Percentiles rank a stretch among this genome's conserved stretches.
Conservation (phyloP, 2,113 vertebrate species). For the Chinchilla lanigera region DNA sequence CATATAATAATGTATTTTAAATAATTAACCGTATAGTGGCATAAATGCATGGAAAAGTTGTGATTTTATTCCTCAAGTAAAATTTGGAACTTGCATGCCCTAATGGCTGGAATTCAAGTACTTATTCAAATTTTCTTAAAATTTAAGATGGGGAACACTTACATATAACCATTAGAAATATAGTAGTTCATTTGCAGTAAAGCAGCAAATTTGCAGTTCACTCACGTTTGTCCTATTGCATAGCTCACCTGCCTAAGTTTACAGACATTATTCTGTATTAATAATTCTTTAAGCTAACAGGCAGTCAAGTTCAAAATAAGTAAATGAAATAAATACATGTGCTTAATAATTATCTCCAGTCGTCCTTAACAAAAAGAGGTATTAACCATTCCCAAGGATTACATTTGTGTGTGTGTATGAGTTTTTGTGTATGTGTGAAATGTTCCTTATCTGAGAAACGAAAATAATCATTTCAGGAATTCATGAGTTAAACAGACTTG, state of each 20-base stretch:
- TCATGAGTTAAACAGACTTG: background rate
- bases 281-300: background rate
- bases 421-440: background rate
- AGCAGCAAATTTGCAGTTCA: background rate
- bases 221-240: background rate
- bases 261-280: background rate
- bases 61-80: background rate
- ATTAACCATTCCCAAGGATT: background rate
- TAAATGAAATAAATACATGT: background rate
- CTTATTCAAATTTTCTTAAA: background rate
- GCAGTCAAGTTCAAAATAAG: constrained; percentile 15
- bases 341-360: background rate
- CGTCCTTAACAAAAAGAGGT: background rate
- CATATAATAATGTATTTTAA: background rate
- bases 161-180: background rate
- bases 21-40: background rate
- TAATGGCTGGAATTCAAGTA: background rate
- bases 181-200: background rate
- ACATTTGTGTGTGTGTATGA: background rate
- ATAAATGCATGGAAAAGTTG: background rate
- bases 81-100: background rate
- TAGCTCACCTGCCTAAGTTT: background rate
- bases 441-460: background rate
- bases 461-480: background rate
- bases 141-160: background rate